Conservation (phyloP, 2,888 invertebrate species). For the Philopedon plagiatum region DNA sequence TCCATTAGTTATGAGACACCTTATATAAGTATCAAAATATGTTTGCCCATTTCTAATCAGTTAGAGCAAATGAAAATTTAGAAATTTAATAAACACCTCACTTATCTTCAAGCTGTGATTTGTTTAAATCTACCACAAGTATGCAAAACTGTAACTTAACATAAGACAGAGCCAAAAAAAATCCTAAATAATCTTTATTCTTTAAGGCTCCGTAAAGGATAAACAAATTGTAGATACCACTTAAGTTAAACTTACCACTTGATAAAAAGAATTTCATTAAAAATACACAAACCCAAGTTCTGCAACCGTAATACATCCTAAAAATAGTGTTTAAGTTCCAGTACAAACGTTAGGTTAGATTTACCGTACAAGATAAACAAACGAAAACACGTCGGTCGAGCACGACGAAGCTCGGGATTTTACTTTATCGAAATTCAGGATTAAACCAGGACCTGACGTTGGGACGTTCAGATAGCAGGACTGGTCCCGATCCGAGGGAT, state of each 20-base stretch:
- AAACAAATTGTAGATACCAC: no score
- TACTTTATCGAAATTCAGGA: conserved; percentile 7
- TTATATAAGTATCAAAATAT: no score
- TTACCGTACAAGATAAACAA: conserved; percentile 8
- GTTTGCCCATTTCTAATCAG: no score
- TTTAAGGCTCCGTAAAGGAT: no score
- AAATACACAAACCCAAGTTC: neutral
- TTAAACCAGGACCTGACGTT: neutral
- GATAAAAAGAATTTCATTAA: neutral
- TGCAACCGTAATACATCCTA: neutral
- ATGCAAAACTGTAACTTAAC: no score
- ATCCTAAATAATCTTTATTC: no score
- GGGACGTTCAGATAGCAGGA: conserved; percentile 33
- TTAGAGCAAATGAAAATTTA: no score
- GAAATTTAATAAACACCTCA: no score
- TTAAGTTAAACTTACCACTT: conserved; percentile 3
- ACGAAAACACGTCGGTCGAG: conserved; percentile 12
- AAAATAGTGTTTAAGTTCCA: neutral
- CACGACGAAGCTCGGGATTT: neutral
- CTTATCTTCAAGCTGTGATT: no score
- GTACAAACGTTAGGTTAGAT: neutral
- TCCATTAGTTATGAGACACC: no score
- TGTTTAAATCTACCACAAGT: no score
- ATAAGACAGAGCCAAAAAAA: no score
- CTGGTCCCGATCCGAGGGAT: conserved; percentile 34